Conservation (phyloP, 2,888 invertebrate genomes). For the Ctenicera cuprea region DNA sequence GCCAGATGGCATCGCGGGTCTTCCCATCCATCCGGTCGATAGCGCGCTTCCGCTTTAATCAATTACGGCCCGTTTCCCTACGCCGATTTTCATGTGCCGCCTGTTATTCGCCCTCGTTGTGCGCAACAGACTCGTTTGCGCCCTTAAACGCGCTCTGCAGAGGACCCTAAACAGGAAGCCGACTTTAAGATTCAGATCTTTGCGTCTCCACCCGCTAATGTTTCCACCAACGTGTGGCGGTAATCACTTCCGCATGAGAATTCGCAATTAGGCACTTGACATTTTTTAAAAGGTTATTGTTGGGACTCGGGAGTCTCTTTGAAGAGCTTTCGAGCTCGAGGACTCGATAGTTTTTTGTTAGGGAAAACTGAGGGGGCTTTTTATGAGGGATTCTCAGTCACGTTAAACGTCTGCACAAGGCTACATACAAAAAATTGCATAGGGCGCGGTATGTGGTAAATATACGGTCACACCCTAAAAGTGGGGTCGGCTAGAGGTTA, state of each 20-base stretch:
- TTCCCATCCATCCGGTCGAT: conserved; percentile 62
- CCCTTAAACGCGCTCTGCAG: conserved; percentile 24
- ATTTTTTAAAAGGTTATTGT: conserved; percentile 3
- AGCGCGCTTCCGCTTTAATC: conserved; percentile 63
- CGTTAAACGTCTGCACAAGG: too few relatives aligned
- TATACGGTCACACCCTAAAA: conserved; percentile 9
- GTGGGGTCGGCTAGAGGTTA: conserved; percentile 6
- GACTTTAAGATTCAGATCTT: conserved; percentile 37
- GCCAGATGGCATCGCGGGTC: conserved; percentile 60
- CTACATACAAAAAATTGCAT: too few relatives aligned
- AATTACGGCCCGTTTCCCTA: conserved; percentile 57
- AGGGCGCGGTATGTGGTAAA: neutral
- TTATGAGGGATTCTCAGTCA: too few relatives aligned
- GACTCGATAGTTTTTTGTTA: too few relatives aligned
- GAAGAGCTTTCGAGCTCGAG: too few relatives aligned
- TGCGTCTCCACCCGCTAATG: conserved; percentile 16
- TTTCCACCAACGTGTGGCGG: conserved; percentile 11
- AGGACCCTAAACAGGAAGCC: conserved; percentile 42
- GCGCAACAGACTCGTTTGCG: conserved; percentile 55
- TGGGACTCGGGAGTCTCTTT: neutral
- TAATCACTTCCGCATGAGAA: conserved; percentile 14
- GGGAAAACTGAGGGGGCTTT: too few relatives aligned
- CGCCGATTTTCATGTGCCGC: conserved; percentile 36
- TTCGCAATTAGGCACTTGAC: conserved; percentile 3
- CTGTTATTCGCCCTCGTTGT: conserved; percentile 44